Conservation (phyloP, 1,140 invertebrate genomes). For the Bombus waltoni region DNA sequence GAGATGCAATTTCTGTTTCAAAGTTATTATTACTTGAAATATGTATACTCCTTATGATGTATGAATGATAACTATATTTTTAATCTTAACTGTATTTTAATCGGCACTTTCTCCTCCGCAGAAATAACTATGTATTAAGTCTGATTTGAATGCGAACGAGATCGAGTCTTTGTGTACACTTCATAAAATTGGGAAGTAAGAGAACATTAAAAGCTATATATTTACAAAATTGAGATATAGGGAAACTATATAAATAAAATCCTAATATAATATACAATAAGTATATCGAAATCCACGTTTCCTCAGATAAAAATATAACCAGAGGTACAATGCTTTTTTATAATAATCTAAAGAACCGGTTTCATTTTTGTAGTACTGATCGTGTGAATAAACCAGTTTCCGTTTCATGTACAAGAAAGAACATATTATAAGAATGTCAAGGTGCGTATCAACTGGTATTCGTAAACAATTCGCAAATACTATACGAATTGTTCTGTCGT, state of each 20-base stretch:
- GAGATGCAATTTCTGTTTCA: background rate
- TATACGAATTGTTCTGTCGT: too few species aligned
- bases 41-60: background rate
- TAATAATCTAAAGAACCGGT: slow-evolving; percentile 12
- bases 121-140: background rate
- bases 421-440: background rate
- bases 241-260: background rate
- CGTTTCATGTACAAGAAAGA: background rate
- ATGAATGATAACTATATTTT: background rate
- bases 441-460: too few species aligned
- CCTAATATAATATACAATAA: background rate
- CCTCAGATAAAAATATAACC: background rate
- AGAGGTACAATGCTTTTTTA: background rate
- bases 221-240: too few species aligned
- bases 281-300: too few species aligned
- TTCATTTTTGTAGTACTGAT: background rate
- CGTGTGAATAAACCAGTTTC: slow-evolving; percentile 28
- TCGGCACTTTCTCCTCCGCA: slow-evolving; percentile 3
- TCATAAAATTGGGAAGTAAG: background rate
- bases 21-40: background rate
- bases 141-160: background rate
- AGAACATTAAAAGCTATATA: background rate
- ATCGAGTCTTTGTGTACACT: background rate
- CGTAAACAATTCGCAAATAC: too few species aligned
- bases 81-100: background rate